Evolutionary conservation across 2,888 invertebrate genomes (phyloP).

Genomic region (Trissolcus brochymenae): DNA sequence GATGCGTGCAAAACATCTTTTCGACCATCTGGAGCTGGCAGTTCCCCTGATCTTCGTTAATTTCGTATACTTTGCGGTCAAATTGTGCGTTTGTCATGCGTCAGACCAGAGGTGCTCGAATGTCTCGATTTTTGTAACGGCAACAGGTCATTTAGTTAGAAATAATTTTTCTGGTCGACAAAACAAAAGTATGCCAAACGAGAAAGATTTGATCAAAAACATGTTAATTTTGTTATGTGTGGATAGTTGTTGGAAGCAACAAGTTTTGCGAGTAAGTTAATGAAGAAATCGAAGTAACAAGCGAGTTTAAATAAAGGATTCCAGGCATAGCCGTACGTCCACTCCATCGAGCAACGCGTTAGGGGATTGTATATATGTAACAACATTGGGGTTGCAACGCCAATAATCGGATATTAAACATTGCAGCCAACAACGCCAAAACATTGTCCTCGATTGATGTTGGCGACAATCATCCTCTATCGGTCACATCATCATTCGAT

Average conservation of each 20-base stretch:
- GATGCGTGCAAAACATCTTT: constrained; percentile 31
- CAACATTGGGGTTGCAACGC: constrained; percentile 57
- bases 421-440: constrained; percentile 41
- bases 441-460: constrained; percentile 42
- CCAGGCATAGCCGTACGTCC: constrained; percentile 24
- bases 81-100: constrained; percentile 70
- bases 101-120: constrained; percentile 60
- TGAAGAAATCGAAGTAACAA: constrained; percentile 35
- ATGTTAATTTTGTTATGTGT: too few relatives aligned
- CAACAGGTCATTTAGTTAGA: neutral
- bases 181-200: too few relatives aligned
- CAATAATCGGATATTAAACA: constrained; percentile 62
- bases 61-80: constrained; percentile 72
- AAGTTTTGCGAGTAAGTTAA: constrained; percentile 32
- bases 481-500: constrained; percentile 33
- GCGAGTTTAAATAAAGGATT: constrained; percentile 39
- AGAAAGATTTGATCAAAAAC: too few relatives aligned
- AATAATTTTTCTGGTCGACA: too few relatives aligned
- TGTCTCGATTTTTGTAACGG: constrained; percentile 36
- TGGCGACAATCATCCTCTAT: constrained; percentile 40
- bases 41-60: constrained; percentile 63
- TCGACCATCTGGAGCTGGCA: constrained; percentile 65
- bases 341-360: constrained; percentile 46
- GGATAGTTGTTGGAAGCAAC: constrained; percentile 26
- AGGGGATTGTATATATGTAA: constrained; percentile 39